Percentiles rank a stretch among this genome's conserved stretches.
Evolutionary conservation across 2,113 vertebrate species (phyloP).

Genomic region (Alaudala cheleensis): DNA sequence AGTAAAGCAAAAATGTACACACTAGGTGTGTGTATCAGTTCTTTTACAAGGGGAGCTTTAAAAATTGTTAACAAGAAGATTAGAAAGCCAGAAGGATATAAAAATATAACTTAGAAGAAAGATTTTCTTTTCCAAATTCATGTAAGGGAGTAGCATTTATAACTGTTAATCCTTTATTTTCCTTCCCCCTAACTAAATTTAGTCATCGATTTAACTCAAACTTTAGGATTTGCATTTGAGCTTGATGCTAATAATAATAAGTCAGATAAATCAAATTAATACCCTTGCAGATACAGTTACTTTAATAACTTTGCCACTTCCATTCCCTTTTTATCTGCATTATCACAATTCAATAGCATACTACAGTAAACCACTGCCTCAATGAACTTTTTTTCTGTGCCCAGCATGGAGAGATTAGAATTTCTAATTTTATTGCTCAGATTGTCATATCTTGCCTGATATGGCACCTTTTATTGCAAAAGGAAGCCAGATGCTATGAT

Average conservation of each 20-base stretch:
- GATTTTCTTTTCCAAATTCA: not conserved
- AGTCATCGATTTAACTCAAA: slow-evolving; percentile 14
- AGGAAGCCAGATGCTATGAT: not conserved
- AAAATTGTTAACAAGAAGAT: not conserved
- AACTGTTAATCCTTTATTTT: slow-evolving; percentile 27
- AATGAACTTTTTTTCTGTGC: slow-evolving; percentile 15
- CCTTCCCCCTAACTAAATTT: not conserved
- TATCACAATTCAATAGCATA: slow-evolving; percentile 10
- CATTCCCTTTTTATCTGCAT: slow-evolving; percentile 37
- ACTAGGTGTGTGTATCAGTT: not conserved
- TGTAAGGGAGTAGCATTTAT: not conserved
- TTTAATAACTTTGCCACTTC: slow-evolving; percentile 60
- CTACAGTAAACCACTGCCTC: not conserved
- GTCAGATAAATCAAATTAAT: slow-evolving; percentile 65
- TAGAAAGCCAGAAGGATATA: not conserved
- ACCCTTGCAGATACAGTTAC: slow-evolving; percentile 48
- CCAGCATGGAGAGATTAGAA: slow-evolving; percentile 7
- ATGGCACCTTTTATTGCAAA: slow-evolving; percentile 7
- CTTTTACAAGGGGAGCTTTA: not conserved
- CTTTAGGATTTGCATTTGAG: slow-evolving; percentile 42
- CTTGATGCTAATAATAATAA: slow-evolving; percentile 46
- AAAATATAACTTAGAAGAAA: not conserved
- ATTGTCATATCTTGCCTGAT: not conserved
- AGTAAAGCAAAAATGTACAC: not conserved
- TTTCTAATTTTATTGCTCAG: slow-evolving; percentile 49